Evolutionary conservation across 1,140 invertebrate species (phyloP), one percentile per base, ranked within the genome.

Genomic region (Microplitis demolitor): DNA sequence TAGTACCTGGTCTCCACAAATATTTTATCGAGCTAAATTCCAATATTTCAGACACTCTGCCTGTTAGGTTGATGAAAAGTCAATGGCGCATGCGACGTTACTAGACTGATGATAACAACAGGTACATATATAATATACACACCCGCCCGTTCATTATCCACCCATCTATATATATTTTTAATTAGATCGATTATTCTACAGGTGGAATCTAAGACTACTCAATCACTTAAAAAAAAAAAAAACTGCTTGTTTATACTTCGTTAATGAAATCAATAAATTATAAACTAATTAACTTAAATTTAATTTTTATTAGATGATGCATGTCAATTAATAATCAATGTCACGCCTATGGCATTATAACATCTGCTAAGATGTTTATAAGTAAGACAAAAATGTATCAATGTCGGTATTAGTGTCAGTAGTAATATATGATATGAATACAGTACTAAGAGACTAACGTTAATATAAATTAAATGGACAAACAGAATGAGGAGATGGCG

Each of bases 401-500:
- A 13, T 13, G 8, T 45, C 11, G 6, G 39, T 45, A 11, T 45
- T 45, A 45, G 39, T 45, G 39, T 45, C 6, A 45, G 39, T 45
- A 8, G 4, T 45, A 5, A 45, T 45, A 11, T 45, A 45, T 45
- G 3, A 5, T 45, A 45, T 11, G 39, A 24, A 24, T 45, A 11
- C 6, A 45, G 39, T 9, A 45, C 39, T 9, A 45, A 45, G 39
- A 45, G 39, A 45, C 39, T 45, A 9, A 11, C 39, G 39, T 45
- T 45, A 45, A 45, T 45, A 45, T 45, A 45, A 45, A 69, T 69
- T 4, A 69, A 75, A 74, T 77, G 73, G 71, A 69, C 31, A 51
- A 56, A 73, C 66, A 68, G 77, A 74, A 74, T 72, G 66, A 66
- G 4, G 50, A 58, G 34, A 60, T 71, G 53, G 73, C 67, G 33